Conservation (phyloP, 2,888 invertebrate genomes). For the Scaptomyza parva region DNA sequence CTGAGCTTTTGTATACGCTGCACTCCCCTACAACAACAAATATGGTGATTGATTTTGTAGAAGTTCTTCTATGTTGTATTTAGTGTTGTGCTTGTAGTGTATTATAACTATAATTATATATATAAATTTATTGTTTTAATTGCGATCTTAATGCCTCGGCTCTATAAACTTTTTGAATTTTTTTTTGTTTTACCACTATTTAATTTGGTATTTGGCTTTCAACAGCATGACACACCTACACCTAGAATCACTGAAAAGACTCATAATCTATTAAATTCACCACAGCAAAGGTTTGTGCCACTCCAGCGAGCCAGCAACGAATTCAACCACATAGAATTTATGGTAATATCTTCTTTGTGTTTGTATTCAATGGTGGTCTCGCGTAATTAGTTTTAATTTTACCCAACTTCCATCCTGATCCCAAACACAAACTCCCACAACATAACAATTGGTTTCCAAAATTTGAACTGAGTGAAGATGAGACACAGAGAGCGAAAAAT, state of each 20-base stretch:
- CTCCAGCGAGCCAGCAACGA: conserved; percentile 33
- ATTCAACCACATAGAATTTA: conserved; percentile 8
- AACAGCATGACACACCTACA: conserved; percentile 85
- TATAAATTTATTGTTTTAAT: conserved; percentile 18
- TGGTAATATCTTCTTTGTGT: conserved; percentile 1
- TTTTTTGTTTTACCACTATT: conserved; percentile 65
- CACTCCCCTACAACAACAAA: background rate
- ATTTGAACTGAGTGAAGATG: conserved; percentile 4
- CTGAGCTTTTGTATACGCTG: conserved; percentile 22
- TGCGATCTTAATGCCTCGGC: conserved; percentile 36
- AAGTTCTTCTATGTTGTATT: conserved; percentile 33
- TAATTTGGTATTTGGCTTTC: conserved; percentile 85
- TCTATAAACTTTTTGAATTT: conserved; percentile 42
- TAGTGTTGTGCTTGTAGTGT: conserved; percentile 42
- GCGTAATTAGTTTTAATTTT: conserved; percentile 33
- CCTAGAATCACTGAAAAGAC: conserved; percentile 85
- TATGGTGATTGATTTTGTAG: conserved; percentile 38
- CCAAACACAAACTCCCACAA: conserved; percentile 28
- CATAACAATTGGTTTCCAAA: conserved; percentile 34
- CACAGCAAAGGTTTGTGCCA: conserved; percentile 84
- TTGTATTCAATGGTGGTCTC: conserved; percentile 14
- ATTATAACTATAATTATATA: conserved; percentile 16
- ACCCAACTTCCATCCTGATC: conserved; percentile 30
- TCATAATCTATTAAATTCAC: conserved; percentile 81
- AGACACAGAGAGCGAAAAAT: background rate